phyloP scores from a whole-genome alignment of 2,888 invertebrate species.

The Drosophila putrida region DNA sequence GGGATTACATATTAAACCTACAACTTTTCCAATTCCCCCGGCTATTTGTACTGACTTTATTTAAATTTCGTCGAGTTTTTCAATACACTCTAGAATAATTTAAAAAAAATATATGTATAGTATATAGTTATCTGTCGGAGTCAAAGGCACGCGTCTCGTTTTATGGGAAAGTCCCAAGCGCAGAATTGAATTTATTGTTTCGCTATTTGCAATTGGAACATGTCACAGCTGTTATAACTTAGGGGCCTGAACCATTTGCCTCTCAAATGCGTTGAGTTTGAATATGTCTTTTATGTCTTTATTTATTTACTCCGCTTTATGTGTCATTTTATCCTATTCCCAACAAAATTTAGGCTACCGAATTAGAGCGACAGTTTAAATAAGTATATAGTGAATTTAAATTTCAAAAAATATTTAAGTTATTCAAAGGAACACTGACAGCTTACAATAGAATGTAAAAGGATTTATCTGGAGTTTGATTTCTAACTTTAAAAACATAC shows the following conservation, averaged over 20 bases:
- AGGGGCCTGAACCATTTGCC: slow-evolving; percentile 23
- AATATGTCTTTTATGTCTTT: not conserved
- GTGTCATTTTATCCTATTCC: slow-evolving; percentile 19
- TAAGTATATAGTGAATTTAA: not conserved
- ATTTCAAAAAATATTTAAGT: not conserved
- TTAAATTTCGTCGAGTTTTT: slow-evolving; percentile 10
- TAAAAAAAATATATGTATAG: not conserved
- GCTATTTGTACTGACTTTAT: slow-evolving; percentile 2
- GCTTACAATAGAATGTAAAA: too few species aligned
- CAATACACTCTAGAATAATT: slow-evolving; percentile 1
- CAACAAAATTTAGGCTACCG: not conserved
- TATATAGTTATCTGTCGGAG: not conserved
- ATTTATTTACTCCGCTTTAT: slow-evolving; percentile 24
- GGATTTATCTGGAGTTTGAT: too few species aligned
- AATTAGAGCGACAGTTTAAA: slow-evolving; percentile 1
- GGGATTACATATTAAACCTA: not conserved
- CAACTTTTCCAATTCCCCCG: not conserved
- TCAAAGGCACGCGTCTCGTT: slow-evolving; percentile 16
- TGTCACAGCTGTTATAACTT: slow-evolving; percentile 47
- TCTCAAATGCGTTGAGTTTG: not conserved
- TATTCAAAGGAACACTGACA: too few species aligned
- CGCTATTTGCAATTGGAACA: slow-evolving; percentile 31
- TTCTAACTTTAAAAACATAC: too few species aligned
- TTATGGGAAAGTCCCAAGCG: slow-evolving; percentile 48
- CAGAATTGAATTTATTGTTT: not conserved